A percentile compares a stretch with the other conserved stretches of the same genome.
Conservation (phyloP, 1,140 invertebrate species). For the Teleogryllus occipitalis region DNA sequence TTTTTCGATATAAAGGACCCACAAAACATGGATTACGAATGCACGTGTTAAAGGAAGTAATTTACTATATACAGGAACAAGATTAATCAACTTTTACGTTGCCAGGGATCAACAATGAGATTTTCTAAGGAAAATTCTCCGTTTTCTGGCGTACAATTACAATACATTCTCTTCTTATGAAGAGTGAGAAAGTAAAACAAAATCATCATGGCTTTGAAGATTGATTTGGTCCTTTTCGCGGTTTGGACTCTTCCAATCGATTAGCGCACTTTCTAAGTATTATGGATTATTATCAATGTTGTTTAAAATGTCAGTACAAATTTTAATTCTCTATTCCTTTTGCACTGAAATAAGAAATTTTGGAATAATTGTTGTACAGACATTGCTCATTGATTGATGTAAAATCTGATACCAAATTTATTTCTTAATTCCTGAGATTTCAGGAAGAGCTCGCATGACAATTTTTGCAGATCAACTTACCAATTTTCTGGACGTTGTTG, state of each 20-base stretch:
- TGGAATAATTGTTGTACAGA: constrained; percentile 16
- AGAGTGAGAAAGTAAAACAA: not conserved
- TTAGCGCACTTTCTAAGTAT: constrained; percentile 21
- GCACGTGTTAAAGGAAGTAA: no score
- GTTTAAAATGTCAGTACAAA: constrained; percentile 22
- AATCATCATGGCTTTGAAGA: constrained; percentile 15
- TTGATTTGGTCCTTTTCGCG: constrained; percentile 11
- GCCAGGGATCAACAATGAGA: no score
- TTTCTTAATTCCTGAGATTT: constrained; percentile 10
- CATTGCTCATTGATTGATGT: not conserved
- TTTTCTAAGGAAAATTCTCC: no score
- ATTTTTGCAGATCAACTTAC: not conserved
- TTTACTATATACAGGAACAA: no score
- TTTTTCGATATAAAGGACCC: no score
- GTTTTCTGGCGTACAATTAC: no score
- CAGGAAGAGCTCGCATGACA: not conserved
- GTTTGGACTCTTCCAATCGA: constrained; percentile 21
- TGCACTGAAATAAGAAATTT: not conserved
- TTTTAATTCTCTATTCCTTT: constrained; percentile 14
- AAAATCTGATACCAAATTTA: not conserved
- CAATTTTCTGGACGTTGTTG: constrained; percentile 7
- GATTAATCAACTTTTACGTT: no score
- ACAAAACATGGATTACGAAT: no score
- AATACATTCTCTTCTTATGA: no score
- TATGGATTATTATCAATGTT: constrained; percentile 22